Evolutionary conservation across 1,140 invertebrate species (phyloP), one percentile per base, ranked within the genome.

Genomic region (Diorhabda elongata): DNA sequence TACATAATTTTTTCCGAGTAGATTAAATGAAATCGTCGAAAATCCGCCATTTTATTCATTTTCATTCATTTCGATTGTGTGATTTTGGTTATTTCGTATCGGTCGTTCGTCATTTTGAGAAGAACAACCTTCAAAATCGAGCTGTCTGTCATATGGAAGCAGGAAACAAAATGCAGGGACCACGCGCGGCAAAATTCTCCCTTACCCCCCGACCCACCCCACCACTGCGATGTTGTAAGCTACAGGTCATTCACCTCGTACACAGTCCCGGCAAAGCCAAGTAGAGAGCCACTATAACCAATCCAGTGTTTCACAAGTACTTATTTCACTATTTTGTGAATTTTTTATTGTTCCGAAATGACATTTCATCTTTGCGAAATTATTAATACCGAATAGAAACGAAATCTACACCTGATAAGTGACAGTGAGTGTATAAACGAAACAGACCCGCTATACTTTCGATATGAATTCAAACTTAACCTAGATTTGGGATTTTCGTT

Each of bases 181-280:
- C 52, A 74, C 76, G 74, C 75, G 74, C 75, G 75, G 75, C 77
- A 75, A 78, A 76, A 73, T 76, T 75, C 74, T 76, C 76, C 71
- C 70, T 72, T 67, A 61, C 71, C 74, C 69, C 73, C 71, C 26
- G 72, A 69, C 69, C 70, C 70, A 71, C 77, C 73, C 75, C 75
- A 69, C 72, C 71, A 62, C 68, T 56, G 59, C 71, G 77, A 73
- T 75, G 74, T 72, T 76, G 73, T 78, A 76, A 78, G 77, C 76
- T 71, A 72, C 79, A 79, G 79, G 79, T 80, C 79, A 79, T 80
- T 80, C 79, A 80, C 75, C 79, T 75, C 77, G 78, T 52, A 52
- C 76, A 71, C 74, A 77, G 79, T 80, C 77, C 77, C 77, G 75
- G 76, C 75, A 62, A 52, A 52, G 73, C 71, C 76, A 74, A 61